Evolutionary conservation across 2,888 invertebrate genomes (phyloP).

Genomic region (Biston stratarius): DNA sequence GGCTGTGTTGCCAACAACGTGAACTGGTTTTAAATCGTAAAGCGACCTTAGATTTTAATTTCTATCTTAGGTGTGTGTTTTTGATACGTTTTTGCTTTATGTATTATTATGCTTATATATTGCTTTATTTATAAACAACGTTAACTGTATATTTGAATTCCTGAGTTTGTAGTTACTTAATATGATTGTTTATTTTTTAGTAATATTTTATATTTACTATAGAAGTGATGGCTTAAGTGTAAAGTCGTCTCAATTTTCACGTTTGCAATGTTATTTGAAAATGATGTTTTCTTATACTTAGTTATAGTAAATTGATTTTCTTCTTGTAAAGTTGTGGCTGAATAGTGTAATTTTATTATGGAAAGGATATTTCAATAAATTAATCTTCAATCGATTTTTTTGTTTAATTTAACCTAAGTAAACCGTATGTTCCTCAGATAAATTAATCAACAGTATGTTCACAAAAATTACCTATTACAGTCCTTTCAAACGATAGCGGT

Average conservation of each 20-base stretch:
- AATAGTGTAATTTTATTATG: slow-evolving; percentile 54
- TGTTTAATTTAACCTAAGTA: slow-evolving; percentile 22
- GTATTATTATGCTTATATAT: no score
- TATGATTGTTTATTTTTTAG: not conserved
- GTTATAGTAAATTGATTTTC: slow-evolving; percentile 44
- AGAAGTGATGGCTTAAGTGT: slow-evolving; percentile 18
- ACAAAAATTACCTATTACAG: no score
- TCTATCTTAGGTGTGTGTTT: not conserved
- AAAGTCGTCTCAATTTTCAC: slow-evolving; percentile 10
- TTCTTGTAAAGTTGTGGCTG: slow-evolving; percentile 55
- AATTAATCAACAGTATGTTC: not conserved
- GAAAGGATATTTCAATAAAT: slow-evolving; percentile 58
- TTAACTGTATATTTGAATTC: not conserved
- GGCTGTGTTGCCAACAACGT: no score
- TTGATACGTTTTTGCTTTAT: not conserved
- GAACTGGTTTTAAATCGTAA: no score
- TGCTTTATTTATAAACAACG: not conserved
- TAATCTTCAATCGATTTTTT: slow-evolving; percentile 49
- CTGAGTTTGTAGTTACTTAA: not conserved
- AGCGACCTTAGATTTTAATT: not conserved
- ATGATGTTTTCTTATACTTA: slow-evolving; percentile 17
- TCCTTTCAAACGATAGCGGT: no score
- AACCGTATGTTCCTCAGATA: no score
- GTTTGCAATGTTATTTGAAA: slow-evolving; percentile 52
- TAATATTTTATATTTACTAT: not conserved